A percentile compares a stretch with the other conserved stretches of the same genome.
Evolutionary conservation across 2,888 invertebrate species (phyloP).

Genomic region (Leptura quadrifasciata): DNA sequence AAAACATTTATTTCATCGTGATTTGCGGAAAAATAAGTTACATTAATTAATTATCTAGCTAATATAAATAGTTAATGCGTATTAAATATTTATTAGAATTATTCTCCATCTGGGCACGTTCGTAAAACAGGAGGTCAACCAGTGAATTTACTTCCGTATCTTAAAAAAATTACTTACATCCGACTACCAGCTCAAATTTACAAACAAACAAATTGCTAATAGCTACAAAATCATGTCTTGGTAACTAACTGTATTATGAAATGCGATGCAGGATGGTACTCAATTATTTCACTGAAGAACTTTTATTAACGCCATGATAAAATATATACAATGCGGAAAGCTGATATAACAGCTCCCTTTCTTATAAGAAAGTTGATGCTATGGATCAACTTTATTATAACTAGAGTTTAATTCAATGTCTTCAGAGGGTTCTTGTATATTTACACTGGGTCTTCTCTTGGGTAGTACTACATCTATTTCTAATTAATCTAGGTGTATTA

Average conservation of each 20-base stretch:
- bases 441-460: too few species aligned
- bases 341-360: too few species aligned
- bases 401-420: too few species aligned
- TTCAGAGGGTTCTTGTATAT: too few species aligned
- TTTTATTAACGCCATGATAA: too few species aligned
- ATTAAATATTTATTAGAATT: background rate
- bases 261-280: background rate
- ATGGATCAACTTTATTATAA: too few species aligned
- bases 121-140: conserved; percentile 10
- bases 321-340: too few species aligned
- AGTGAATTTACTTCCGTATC: conserved; percentile 8
- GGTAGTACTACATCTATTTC: too few species aligned
- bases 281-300: background rate
- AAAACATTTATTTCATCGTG: background rate
- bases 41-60: background rate
- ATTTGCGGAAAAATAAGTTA: background rate
- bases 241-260: conserved; percentile 9
- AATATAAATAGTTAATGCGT: background rate
- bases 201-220: conserved; percentile 11
- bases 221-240: conserved; percentile 16
- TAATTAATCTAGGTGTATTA: too few species aligned
- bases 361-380: too few species aligned
- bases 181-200: conserved; percentile 19
- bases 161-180: conserved; percentile 19
- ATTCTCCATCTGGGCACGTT: background rate